A percentile compares a stretch with the other conserved stretches of the same genome.
These are phyloP conservation scores for Keiferia lycopersicella DNA, from an alignment of 2,888 invertebrate species.

Conservation along the genomic window DNA sequence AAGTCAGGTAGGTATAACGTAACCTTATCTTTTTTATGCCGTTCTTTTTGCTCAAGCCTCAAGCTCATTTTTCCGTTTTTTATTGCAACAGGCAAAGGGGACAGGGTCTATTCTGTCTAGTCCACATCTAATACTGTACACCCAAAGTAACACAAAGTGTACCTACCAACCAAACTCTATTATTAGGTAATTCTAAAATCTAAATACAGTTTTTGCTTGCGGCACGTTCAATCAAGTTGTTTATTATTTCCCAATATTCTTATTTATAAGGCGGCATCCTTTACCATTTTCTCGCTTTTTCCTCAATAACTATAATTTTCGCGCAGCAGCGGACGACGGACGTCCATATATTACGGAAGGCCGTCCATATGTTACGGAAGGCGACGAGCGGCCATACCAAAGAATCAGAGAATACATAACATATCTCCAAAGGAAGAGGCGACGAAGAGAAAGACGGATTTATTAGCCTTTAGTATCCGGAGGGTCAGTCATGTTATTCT, in stretches of 20 bases:
- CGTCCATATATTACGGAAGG: conserved; percentile 23
- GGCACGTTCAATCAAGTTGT: no score
- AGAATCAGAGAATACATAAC: not conserved
- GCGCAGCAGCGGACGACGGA: not conserved
- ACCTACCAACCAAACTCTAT: conserved; percentile 4
- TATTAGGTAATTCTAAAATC: conserved; percentile 20
- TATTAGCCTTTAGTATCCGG: conserved; percentile 10
- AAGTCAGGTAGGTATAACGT: no score
- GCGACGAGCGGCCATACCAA: conserved; percentile 10
- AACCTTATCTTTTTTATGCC: no score
- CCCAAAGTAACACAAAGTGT: no score
- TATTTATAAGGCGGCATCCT: conserved; percentile 31
- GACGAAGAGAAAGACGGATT: conserved; percentile 10
- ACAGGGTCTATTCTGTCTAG: no score
- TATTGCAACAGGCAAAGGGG: no score
- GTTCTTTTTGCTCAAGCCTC: no score
- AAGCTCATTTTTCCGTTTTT: no score
- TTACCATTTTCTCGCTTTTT: conserved; percentile 30
- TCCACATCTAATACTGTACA: no score
- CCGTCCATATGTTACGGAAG: conserved; percentile 22
- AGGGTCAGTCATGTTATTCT: conserved; percentile 15
- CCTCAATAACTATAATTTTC: conserved; percentile 30
- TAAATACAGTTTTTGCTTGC: conserved; percentile 28
- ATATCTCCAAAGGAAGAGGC: conserved; percentile 1
- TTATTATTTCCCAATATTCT: conserved; percentile 32